Evolutionary conservation across 2,797 vertebrate genomes (phyloP).

Genomic region (Danio choprae): DNA sequence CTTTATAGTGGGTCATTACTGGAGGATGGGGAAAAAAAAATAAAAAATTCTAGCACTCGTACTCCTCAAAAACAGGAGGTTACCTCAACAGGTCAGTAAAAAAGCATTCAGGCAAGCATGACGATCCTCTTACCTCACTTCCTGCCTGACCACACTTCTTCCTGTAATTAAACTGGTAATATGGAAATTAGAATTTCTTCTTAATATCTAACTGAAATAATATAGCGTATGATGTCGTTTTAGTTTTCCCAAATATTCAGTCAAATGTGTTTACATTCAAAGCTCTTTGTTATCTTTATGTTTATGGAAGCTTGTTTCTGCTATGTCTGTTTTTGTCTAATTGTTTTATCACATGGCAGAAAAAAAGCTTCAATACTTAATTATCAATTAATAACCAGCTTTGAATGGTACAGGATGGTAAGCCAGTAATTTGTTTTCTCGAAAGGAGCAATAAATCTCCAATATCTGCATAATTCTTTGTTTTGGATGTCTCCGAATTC

Average conservation of each 20-base stretch:
- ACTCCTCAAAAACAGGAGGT: not conserved
- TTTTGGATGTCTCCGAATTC: not conserved
- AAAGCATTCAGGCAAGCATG: conserved; percentile 16
- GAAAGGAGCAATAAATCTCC: conserved; percentile 3
- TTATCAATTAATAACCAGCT: too few relatives aligned
- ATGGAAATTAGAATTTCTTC: too few relatives aligned
- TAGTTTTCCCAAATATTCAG: too few relatives aligned
- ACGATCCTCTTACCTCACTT: conserved; percentile 2
- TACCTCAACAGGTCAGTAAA: conserved; percentile 20
- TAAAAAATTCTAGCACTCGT: not conserved
- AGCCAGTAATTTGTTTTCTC: not conserved
- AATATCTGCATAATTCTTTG: not conserved
- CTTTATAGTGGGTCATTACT: conserved; percentile 20
- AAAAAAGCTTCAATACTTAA: too few relatives aligned
- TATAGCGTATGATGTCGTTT: too few relatives aligned
- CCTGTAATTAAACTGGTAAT: not conserved
- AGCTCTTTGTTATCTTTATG: too few relatives aligned
- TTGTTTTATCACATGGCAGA: too few relatives aligned
- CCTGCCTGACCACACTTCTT: not conserved
- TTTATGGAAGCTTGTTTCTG: too few relatives aligned
- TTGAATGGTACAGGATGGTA: not conserved
- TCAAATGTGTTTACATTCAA: too few relatives aligned
- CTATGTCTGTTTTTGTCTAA: too few relatives aligned
- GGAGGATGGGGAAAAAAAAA: conserved; percentile 2
- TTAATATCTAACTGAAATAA: too few relatives aligned